Evolutionary conservation across 2,113 vertebrate genomes (phyloP).

Genomic region (Taurulus bubalis): DNA sequence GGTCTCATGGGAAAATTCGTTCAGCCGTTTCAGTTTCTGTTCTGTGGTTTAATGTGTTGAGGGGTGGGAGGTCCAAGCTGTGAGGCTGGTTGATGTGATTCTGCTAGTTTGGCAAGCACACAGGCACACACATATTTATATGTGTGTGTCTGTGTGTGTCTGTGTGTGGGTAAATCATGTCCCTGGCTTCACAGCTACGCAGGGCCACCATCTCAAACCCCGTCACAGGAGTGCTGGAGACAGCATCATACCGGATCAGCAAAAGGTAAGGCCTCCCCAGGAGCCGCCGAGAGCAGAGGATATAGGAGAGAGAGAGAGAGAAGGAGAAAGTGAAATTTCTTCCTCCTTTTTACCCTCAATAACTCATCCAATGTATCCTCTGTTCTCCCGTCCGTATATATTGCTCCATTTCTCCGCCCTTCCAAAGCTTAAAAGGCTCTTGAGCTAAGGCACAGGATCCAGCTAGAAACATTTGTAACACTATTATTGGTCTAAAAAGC

Average conservation of each 20-base stretch:
- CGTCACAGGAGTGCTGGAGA: conserved; percentile 98
- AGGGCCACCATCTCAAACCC: conserved; percentile 99
- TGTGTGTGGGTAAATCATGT: conserved; percentile 85
- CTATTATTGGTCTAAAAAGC: background rate
- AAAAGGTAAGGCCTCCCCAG: conserved; percentile 92
- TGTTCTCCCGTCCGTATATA: conserved; percentile 7
- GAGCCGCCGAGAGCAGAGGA: conserved; percentile 4
- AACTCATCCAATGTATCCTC: conserved; percentile 23
- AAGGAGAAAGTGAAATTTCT: conserved; percentile 13
- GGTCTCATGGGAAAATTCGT: background rate
- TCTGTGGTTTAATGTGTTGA: background rate
- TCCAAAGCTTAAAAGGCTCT: conserved; percentile 49
- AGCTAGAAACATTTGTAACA: conserved; percentile 10
- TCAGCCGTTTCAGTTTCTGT: background rate
- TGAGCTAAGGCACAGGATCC: conserved; percentile 61
- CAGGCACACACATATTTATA: conserved; percentile 39
- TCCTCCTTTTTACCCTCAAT: conserved; percentile 7
- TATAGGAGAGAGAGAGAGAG: conserved; percentile 20
- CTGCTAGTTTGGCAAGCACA: conserved; percentile 20
- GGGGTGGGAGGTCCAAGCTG: conserved; percentile 25
- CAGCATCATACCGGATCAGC: conserved; percentile 99
- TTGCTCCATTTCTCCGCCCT: conserved; percentile 21
- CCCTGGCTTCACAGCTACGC: conserved; percentile 97
- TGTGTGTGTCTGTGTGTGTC: conserved; percentile 42
- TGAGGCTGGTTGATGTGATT: conserved; percentile 38